Conservation (phyloP, 2,888 invertebrate species). For the Sturmia bella region DNA sequence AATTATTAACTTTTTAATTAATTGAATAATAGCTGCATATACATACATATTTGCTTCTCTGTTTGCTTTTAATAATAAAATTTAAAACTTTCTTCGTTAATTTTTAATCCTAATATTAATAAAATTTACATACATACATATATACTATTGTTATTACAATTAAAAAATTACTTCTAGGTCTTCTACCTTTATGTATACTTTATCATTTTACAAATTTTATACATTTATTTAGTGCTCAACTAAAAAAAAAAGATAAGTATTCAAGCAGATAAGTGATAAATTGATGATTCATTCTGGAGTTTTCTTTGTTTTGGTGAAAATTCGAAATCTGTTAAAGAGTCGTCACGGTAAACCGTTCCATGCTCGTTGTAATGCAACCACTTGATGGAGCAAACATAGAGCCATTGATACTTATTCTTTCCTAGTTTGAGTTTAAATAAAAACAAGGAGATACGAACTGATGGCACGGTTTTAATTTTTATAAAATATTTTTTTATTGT, state of each 20-base stretch:
- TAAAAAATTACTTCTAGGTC: slow-evolving; percentile 47
- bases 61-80: slow-evolving; percentile 49
- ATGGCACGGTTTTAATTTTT: slow-evolving; percentile 68
- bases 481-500: slow-evolving; percentile 72
- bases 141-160: slow-evolving; percentile 17
- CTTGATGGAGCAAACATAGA: slow-evolving; percentile 15
- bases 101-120: slow-evolving; percentile 60
- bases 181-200: slow-evolving; percentile 29
- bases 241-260: neutral
- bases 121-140: slow-evolving; percentile 60
- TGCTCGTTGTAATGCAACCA: neutral
- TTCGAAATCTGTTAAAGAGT: slow-evolving; percentile 39
- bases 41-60: slow-evolving; percentile 31
- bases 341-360: slow-evolving; percentile 15
- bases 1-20: slow-evolving; percentile 73
- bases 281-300: slow-evolving; percentile 50
- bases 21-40: slow-evolving; percentile 79
- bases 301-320: slow-evolving; percentile 40
- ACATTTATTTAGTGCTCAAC: slow-evolving; percentile 40
- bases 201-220: slow-evolving; percentile 59
- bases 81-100: slow-evolving; percentile 59
- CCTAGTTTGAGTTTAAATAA: slow-evolving; percentile 20
- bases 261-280: slow-evolving; percentile 6
- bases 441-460: slow-evolving; percentile 56
- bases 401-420: slow-evolving; percentile 13